Conservation (phyloP, 2,888 invertebrate genomes). For the Himalopsyche kuldschensis region DNA sequence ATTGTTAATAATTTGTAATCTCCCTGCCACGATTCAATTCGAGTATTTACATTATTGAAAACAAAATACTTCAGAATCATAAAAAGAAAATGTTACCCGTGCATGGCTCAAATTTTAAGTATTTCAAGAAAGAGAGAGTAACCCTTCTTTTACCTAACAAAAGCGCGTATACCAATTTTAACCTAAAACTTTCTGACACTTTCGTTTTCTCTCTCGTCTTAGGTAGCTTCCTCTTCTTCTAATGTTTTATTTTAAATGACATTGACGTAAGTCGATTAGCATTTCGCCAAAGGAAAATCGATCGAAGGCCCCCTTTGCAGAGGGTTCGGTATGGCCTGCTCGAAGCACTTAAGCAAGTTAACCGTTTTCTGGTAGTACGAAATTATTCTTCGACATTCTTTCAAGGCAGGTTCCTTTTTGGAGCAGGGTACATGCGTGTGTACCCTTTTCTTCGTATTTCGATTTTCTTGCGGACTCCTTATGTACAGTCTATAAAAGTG, state of each 20-base stretch:
- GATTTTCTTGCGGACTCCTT: slow-evolving; percentile 4
- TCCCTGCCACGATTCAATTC: too few relatives aligned
- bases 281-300: slow-evolving; percentile 15
- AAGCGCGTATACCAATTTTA: slow-evolving; percentile 37
- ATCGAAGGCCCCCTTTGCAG: slow-evolving; percentile 3
- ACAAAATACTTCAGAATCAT: neutral
- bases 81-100: neutral
- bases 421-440: slow-evolving; percentile 15
- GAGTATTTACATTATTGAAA: neutral
- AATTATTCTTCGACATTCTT: slow-evolving; percentile 32
- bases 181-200: slow-evolving; percentile 40
- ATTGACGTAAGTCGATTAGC: slow-evolving; percentile 40
- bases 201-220: slow-evolving; percentile 29
- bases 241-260: slow-evolving; percentile 40
- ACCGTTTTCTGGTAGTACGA: neutral
- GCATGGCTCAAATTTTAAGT: slow-evolving; percentile 24
- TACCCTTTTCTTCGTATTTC: slow-evolving; percentile 21
- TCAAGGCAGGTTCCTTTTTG: slow-evolving; percentile 10
- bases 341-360: neutral
- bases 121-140: slow-evolving; percentile 31
- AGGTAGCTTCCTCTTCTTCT: slow-evolving; percentile 27
- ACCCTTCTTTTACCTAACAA: slow-evolving; percentile 37
- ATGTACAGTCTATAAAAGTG: neutral
- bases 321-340: slow-evolving; percentile 3
- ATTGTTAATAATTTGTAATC: too few relatives aligned